Base-by-base conservation (phyloP, 92 coral and sea anemone genomes). In the Porites cylindrica region DNA sequence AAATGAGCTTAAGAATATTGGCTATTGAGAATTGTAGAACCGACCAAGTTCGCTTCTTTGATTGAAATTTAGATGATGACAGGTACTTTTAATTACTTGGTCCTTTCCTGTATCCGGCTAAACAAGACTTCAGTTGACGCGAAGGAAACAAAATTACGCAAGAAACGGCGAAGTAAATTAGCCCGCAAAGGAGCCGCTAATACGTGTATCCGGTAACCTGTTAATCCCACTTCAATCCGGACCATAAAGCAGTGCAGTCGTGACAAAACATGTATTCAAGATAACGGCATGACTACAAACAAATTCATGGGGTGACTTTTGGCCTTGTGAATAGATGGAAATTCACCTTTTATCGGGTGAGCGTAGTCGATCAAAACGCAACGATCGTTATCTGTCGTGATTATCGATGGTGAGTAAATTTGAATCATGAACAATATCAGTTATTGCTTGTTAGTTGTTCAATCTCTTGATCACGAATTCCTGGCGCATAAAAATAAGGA, bases 371-470 rank as follows among this genome's bases (percentile, higher is more conserved):
- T 81, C 77, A 23, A 68, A 81, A 81, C 52, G 60, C 5, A 63
- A 63, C 18, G 86, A 70, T 71, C 38, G n/a, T 43, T 58, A 56
- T 70, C 86, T 82, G 69, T 56, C 78, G 77, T 56, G 70, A 59
- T 17, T 82, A 23, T 70, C 11, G 56, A 70, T 58, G 56, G 68
- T 11, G 78, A 62, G 71, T 47, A 51, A 72, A 82, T 38, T 38
- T 38, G 47, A 82, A 51, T 20, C 78, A 75, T 11, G 86, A 71
- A 29, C 74, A 82, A 82, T 82, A 82, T 82, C 58, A 18, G 58
- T 82, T 70, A 82, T 70, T 82, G 86, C 29, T 70, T 70, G 86
- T 59, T 59, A 14, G 72, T 54, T 38, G 81, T 17, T 50, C 80
- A 65, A 83, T 83, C 87, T 73, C 51, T 26, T 4, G 23, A 14